Evolutionary conservation across 2,888 invertebrate genomes (phyloP).

Genomic region (Drosophila engyochracea): DNA sequence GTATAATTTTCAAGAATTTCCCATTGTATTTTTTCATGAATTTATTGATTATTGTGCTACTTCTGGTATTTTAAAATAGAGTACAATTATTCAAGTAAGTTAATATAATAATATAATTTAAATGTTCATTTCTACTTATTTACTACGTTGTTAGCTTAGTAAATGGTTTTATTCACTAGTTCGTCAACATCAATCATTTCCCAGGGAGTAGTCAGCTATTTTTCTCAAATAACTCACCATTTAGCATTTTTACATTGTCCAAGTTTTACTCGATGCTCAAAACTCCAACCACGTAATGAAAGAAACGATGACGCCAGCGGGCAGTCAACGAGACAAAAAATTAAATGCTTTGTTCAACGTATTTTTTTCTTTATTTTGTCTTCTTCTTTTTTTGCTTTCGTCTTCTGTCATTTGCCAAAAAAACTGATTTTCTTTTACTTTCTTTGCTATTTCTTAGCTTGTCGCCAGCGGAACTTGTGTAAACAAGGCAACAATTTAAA

Average conservation of each 20-base stretch:
- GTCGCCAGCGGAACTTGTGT: slow-evolving; percentile 63
- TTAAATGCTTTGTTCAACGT: slow-evolving; percentile 62
- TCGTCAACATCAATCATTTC: slow-evolving; percentile 41
- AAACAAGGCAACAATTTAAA: slow-evolving; percentile 69
- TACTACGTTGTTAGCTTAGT: not conserved
- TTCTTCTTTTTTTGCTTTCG: slow-evolving; percentile 12
- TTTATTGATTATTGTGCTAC: not conserved
- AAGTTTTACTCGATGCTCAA: slow-evolving; percentile 3
- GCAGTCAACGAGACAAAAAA: slow-evolving; percentile 45
- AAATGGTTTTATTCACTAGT: not conserved
- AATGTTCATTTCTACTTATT: not conserved
- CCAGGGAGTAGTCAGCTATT: not conserved
- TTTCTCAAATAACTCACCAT: not conserved
- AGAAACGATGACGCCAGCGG: slow-evolving; percentile 39
- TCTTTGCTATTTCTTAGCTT: slow-evolving; percentile 25
- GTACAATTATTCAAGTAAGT: not conserved
- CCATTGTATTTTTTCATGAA: not conserved
- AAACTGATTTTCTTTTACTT: slow-evolving; percentile 14
- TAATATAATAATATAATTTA: too few relatives aligned
- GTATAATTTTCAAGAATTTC: not conserved
- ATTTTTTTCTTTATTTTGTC: slow-evolving; percentile 14
- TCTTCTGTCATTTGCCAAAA: slow-evolving; percentile 40
- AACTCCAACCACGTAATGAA: slow-evolving; percentile 10
- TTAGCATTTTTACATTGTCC: not conserved
- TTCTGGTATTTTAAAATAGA: not conserved